A percentile compares a stretch with the other conserved stretches of the same genome.
Conservation (phyloP, 2,113 vertebrate species). For the Morone saxatilis region DNA sequence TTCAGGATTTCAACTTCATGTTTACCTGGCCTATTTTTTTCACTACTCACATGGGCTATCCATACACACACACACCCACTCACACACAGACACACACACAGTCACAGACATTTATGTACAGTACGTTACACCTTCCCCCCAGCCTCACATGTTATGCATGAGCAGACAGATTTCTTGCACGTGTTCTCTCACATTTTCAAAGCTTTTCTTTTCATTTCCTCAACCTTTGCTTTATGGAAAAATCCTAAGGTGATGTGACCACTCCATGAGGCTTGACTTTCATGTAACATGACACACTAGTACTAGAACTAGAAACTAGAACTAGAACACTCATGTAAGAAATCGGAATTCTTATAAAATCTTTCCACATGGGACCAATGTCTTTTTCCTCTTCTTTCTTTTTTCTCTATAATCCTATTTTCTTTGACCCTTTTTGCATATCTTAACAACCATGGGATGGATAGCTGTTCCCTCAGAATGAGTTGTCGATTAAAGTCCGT, state of each 20-base stretch:
- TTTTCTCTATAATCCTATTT: constrained; percentile 39
- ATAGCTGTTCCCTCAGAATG: not conserved
- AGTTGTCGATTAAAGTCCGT: too few species aligned
- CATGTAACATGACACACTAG: not conserved
- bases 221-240: not conserved
- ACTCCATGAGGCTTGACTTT: not conserved
- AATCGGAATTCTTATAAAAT: constrained; percentile 31
- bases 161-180: constrained; percentile 32
- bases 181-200: constrained; percentile 31
- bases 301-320: not conserved
- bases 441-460: not conserved
- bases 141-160: constrained; percentile 27
- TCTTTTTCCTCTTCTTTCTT: not conserved
- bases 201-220: constrained; percentile 32
- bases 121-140: not conserved
- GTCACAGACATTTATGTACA: not conserved
- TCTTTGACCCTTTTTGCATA: constrained; percentile 26
- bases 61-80: too few species aligned
- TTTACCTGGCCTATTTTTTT: constrained; percentile 38
- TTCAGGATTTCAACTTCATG: not conserved
- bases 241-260: not conserved
- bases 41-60: not conserved
- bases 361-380: constrained; percentile 24
- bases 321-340: not conserved
- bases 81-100: not conserved